A percentile compares a stretch with the other conserved stretches of the same genome.
phyloP scores from a whole-genome alignment of 92 coral and sea anemone genomes.

The Chrysogorgia sp. region DNA sequence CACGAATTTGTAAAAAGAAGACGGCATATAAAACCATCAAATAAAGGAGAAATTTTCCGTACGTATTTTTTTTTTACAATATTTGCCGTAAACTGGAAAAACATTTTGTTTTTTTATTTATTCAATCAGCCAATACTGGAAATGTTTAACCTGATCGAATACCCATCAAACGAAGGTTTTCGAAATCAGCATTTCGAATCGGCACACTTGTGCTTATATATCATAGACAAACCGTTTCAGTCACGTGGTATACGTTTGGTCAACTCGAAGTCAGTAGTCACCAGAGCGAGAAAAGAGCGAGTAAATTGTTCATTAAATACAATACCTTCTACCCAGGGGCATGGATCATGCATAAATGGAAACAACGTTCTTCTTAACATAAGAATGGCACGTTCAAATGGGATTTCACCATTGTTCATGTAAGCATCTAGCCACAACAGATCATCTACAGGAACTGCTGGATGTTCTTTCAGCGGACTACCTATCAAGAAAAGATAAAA shows the following conservation, averaged over 20 bases:
- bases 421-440: constrained; percentile 45
- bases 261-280: background rate
- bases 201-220: too few species aligned
- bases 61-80: too few species aligned
- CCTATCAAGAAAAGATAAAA: constrained; percentile 16
- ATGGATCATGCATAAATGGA: constrained; percentile 54
- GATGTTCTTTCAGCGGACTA: constrained; percentile 38
- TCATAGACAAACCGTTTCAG: too few species aligned
- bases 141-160: too few species aligned
- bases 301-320: background rate
- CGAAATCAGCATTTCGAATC: background rate
- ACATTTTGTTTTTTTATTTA: too few species aligned
- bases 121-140: too few species aligned
- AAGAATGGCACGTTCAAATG: background rate
- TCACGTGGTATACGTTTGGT: too few species aligned
- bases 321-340: constrained; percentile 58
- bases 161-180: background rate
- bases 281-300: constrained; percentile 8
- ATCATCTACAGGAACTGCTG: constrained; percentile 60
- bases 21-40: too few species aligned
- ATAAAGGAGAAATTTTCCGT: too few species aligned
- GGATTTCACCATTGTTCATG: constrained; percentile 7
- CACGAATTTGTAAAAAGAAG: too few species aligned
- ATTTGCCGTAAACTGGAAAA: too few species aligned
- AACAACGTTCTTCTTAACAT: constrained; percentile 49